Percentiles rank a stretch among this genome's conserved stretches.
Conservation (phyloP, 2,113 vertebrate genomes). For the Pantherophis guttatus region DNA sequence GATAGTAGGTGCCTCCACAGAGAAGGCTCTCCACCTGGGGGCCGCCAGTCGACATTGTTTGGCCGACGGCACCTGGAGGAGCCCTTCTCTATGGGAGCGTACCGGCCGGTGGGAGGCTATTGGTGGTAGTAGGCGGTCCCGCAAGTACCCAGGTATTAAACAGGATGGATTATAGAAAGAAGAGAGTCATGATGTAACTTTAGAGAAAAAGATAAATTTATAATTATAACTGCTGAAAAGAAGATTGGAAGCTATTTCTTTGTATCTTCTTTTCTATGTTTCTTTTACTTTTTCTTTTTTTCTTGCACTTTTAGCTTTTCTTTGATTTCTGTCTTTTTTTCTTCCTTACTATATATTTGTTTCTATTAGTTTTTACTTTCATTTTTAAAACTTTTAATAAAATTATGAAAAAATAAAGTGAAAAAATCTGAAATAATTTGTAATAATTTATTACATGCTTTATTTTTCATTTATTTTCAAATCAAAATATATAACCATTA, state of each 20-base stretch:
- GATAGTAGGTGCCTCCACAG: too few relatives aligned
- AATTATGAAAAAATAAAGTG: not conserved
- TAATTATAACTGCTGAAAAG: not conserved
- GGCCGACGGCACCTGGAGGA: too few relatives aligned
- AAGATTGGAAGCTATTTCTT: not conserved
- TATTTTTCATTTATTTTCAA: slow-evolving; percentile 17
- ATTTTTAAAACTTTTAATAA: not conserved
- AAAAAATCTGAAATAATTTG: slow-evolving; percentile 48
- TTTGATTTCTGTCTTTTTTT: not conserved
- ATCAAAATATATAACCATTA: slow-evolving; percentile 16
- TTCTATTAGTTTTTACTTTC: not conserved
- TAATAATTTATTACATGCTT: slow-evolving; percentile 22
- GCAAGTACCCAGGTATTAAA: not conserved
- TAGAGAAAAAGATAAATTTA: too few relatives aligned
- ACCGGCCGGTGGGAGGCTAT: too few relatives aligned
- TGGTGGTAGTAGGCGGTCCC: too few relatives aligned
- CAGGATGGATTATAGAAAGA: not conserved
- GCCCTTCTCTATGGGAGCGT: too few relatives aligned
- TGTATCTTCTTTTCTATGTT: not conserved
- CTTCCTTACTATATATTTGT: not conserved
- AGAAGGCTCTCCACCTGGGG: too few relatives aligned
- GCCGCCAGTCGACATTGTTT: too few relatives aligned
- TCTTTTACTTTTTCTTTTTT: not conserved
- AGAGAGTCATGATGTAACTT: not conserved
- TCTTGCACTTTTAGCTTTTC: not conserved